Conservation (phyloP, 2,888 invertebrate species). For the Macrosiphum euphorbiae region DNA sequence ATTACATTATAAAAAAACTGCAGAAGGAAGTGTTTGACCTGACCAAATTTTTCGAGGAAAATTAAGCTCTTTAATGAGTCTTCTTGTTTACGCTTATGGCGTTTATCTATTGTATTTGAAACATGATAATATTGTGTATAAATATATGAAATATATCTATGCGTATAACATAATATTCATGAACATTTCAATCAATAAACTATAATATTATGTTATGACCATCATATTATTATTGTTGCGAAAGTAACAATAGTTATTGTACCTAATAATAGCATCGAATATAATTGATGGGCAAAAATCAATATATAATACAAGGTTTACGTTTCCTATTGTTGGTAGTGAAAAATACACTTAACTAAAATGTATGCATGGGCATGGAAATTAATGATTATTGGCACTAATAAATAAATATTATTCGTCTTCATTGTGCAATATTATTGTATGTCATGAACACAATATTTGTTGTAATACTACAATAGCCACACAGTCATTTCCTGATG, state of each 20-base stretch:
- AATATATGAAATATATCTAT: neutral
- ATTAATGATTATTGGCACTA: slow-evolving; percentile 13
- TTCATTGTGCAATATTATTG: slow-evolving; percentile 32
- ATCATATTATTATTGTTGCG: neutral
- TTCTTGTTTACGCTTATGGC: neutral
- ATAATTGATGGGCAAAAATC: slow-evolving; percentile 19
- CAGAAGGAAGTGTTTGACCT: neutral
- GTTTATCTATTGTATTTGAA: neutral
- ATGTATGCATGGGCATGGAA: neutral
- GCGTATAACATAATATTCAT: neutral
- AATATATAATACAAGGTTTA: slow-evolving; percentile 10
- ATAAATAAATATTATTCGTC: slow-evolving; percentile 15
- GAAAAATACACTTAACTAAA: neutral
- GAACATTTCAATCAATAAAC: neutral
- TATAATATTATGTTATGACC: slow-evolving; percentile 7
- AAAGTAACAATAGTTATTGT: neutral
- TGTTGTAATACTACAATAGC: slow-evolving; percentile 4
- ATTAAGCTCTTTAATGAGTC: neutral
- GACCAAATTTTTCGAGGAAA: neutral
- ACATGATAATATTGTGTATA: neutral
- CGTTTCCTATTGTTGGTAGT: neutral
- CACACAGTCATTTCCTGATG: neutral
- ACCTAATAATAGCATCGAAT: neutral
- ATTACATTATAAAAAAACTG: neutral
- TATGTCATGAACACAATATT: neutral